Conservation (phyloP, 2,797 vertebrate species). For the Helostoma temminkii region DNA sequence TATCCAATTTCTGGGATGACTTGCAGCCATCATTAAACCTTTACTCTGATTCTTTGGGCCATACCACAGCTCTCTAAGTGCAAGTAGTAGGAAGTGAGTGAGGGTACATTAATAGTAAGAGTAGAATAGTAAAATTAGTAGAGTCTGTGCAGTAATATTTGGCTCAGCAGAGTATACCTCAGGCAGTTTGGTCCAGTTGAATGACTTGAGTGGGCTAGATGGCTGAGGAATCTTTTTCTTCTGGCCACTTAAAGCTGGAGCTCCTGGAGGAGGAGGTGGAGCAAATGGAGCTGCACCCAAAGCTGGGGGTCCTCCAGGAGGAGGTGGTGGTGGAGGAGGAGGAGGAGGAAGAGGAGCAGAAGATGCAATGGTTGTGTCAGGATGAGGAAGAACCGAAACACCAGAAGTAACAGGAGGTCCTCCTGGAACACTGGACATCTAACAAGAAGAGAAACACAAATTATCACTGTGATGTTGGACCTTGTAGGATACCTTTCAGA, state of each 20-base stretch:
- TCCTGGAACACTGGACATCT: slow-evolving; percentile 76
- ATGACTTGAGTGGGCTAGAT: slow-evolving; percentile 92
- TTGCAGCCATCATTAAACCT: too few species aligned
- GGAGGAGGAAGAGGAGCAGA: slow-evolving; percentile 74
- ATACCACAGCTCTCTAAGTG: too few species aligned
- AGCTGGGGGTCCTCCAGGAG: slow-evolving; percentile 85
- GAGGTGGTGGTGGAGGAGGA: slow-evolving; percentile 73
- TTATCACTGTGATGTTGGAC: background rate
- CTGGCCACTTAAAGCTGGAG: slow-evolving; percentile 80
- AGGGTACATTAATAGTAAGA: background rate
- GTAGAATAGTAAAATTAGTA: background rate
- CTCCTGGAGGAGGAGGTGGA: slow-evolving; percentile 86
- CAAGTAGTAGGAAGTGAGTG: too few species aligned
- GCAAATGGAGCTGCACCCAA: slow-evolving; percentile 74
- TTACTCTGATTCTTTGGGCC: too few species aligned
- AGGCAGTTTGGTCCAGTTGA: slow-evolving; percentile 96
- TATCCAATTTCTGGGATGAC: too few species aligned
- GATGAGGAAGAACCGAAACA: slow-evolving; percentile 69
- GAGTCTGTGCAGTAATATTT: background rate
- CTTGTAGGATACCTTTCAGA: too few species aligned
- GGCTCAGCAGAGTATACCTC: slow-evolving; percentile 89
- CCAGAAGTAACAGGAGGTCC: slow-evolving; percentile 74
- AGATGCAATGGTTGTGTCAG: slow-evolving; percentile 59
- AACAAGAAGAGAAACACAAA: background rate
- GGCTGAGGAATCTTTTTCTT: slow-evolving; percentile 95